Evolutionary conservation across 1,140 invertebrate genomes (phyloP), one percentile per base, ranked within the genome.

Genomic region (Hylaeus volcanicus): DNA sequence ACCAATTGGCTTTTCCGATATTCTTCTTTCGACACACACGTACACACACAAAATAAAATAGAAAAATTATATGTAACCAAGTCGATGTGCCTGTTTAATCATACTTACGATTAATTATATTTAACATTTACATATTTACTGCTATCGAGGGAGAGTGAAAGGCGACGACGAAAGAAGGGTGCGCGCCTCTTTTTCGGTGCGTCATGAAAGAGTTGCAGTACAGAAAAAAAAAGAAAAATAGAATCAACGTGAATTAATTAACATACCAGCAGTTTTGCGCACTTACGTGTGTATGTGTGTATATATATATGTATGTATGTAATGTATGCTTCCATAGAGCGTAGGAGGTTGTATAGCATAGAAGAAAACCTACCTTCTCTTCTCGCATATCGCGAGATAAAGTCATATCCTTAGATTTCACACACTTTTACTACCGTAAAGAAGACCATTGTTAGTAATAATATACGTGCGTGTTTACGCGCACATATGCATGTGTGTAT

Each of bases 71-170:
- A 92, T 91, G 85, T 92, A 92, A 92, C 87, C 90, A 90, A 92
- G 85, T 93, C 89, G 88, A 93, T 93, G 92, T 93, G 92, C 92
- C 92, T 93, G 90, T 92, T 92, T 90, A 90, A 92, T 51, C 51
- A 51, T 51, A 51, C 51, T 51, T 51, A 51, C 51, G 51, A 51
- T 11, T 51, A 51, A 51, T 51, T 9, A 51, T 51, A 51, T 9
- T 51, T 51, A 51, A 51, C 5, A 9, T 51, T 51, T 51, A 9
- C 66, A 65, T 83, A 85, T 82, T 74, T 72, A 79, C 43, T 71
- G 56, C 72, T 74, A 68, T n/a, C 43, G 53, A 55, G 65, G 48
- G 71, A 66, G 43, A 77, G 26, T 26, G 51, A 69, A 84, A 73
- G 80, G 77, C 37, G 45, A 26, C 12, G 53, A 43, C 12, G 37